phyloP scores from a whole-genome alignment of 2,797 vertebrate species.

The Margarornis squamiger region DNA sequence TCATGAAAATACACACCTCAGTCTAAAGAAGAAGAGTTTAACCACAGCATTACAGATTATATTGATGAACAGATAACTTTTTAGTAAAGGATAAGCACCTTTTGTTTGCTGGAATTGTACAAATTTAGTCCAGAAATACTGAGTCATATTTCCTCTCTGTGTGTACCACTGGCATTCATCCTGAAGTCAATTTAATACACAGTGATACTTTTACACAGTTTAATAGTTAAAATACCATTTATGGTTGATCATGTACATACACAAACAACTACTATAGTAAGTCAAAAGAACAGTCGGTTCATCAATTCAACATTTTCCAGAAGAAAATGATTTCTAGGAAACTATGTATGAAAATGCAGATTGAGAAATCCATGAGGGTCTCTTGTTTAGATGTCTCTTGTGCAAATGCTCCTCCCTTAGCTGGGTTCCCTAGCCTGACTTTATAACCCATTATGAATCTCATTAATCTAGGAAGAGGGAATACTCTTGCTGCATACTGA shows the following conservation, averaged over 20 bases:
- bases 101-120: not conserved
- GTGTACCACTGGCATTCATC: not conserved
- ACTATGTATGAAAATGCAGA: not conserved
- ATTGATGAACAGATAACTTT: not conserved
- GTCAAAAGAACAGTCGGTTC: not conserved
- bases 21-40: not conserved
- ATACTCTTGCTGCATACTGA: not conserved
- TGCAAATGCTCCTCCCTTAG: not conserved
- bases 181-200: not conserved
- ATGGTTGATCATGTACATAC: not conserved
- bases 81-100: not conserved
- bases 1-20: not conserved
- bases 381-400: not conserved
- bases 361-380: not conserved
- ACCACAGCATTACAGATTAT: not conserved
- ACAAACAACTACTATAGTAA: not conserved
- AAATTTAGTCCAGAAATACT: not conserved
- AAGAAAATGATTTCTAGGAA: not conserved
- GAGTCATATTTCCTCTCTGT: not conserved
- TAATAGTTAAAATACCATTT: not conserved
- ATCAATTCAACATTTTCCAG: not conserved
- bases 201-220: not conserved
- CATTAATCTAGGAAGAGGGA: not conserved
- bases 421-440: not conserved
- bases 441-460: not conserved